Percentiles rank a stretch among this genome's conserved stretches.
These are phyloP conservation scores for Lepidocolaptes lacrymiger DNA, from an alignment of 2,797 vertebrate genomes.

Conservation along the genomic window DNA sequence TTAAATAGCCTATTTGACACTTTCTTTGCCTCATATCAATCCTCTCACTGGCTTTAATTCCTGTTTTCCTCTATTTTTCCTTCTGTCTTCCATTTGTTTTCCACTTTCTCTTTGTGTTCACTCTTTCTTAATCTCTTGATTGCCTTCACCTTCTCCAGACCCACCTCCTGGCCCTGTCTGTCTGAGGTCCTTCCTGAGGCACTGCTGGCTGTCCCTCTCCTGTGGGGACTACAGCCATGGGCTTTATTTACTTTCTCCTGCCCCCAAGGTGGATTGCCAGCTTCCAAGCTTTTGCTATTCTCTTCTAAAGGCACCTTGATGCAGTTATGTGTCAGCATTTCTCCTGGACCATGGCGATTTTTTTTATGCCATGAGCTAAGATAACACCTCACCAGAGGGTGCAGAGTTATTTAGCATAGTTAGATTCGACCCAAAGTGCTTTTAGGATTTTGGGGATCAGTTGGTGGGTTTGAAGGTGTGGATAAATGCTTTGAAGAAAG, in stretches of 20 bases:
- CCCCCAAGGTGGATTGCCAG: background rate
- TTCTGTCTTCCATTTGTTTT: background rate
- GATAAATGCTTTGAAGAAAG: background rate
- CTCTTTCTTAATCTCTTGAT: background rate
- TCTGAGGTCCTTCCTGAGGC: background rate
- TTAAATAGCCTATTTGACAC: background rate
- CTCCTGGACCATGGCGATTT: background rate
- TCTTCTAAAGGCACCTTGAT: background rate
- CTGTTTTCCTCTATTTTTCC: background rate
- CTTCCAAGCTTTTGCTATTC: background rate
- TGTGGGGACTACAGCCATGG: background rate
- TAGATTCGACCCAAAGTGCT: background rate
- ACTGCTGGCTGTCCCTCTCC: background rate
- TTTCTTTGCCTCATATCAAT: background rate
- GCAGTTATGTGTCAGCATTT: background rate
- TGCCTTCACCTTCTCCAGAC: background rate
- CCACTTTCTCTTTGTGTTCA: background rate
- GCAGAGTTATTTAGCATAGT: background rate
- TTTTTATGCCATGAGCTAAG: background rate
- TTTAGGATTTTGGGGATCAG: background rate
- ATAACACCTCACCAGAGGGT: background rate
- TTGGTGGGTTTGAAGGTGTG: background rate
- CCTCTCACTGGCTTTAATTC: background rate
- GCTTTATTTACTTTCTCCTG: background rate
- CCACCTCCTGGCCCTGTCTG: background rate